Evolutionary conservation across 2,113 vertebrate genomes (phyloP).

Genomic region (Sander vitreus): DNA sequence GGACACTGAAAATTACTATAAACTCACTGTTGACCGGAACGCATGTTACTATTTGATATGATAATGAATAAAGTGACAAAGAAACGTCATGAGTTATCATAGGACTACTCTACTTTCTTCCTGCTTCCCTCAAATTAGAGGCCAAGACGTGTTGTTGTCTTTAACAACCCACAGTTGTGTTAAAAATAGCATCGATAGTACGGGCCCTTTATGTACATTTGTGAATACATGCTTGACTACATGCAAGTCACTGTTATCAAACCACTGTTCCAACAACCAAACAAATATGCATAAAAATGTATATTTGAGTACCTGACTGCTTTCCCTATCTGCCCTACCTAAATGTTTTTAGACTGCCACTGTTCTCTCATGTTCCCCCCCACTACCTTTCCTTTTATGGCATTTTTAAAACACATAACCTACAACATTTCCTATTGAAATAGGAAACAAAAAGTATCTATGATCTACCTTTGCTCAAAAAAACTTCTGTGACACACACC

Average conservation of each 20-base stretch:
- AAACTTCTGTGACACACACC: neutral
- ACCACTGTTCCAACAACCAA: conserved; percentile 39
- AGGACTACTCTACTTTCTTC: neutral
- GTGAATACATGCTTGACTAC: conserved; percentile 15
- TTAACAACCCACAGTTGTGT: neutral
- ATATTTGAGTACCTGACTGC: conserved; percentile 69
- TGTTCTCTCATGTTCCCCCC: conserved; percentile 7
- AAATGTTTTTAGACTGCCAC: conserved; percentile 21
- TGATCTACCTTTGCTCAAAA: neutral
- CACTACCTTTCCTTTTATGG: conserved; percentile 31
- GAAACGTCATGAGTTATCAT: neutral
- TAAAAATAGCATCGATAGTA: neutral
- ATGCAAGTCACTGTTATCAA: conserved; percentile 38
- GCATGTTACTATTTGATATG: neutral
- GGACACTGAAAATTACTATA: neutral
- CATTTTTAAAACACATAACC: conserved; percentile 23
- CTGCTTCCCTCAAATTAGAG: conserved; percentile 32
- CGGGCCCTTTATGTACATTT: neutral
- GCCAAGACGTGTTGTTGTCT: neutral
- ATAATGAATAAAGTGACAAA: neutral
- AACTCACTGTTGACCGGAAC: neutral
- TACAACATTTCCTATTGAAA: neutral
- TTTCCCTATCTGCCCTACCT: conserved; percentile 41
- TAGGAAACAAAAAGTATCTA: neutral
- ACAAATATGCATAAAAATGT: conserved; percentile 76